A percentile compares a stretch with the other conserved stretches of the same genome.
Evolutionary conservation across 1,140 invertebrate species (phyloP).

Genomic region (Drosophila saltans): DNA sequence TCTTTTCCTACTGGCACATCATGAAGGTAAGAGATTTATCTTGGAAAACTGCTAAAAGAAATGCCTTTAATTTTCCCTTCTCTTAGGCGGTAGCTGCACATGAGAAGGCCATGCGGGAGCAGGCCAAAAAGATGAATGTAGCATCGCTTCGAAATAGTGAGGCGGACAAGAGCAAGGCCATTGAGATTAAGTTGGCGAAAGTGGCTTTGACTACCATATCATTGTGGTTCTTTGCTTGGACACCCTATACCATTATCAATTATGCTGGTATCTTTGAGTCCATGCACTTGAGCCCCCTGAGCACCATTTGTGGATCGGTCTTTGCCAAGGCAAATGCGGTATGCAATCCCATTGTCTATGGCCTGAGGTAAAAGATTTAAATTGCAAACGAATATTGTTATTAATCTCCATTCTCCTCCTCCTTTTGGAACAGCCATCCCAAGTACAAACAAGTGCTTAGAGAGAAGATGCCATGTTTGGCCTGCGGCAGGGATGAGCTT

Average conservation of each 20-base stretch:
- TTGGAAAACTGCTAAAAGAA: neutral
- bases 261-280: constrained; percentile 88
- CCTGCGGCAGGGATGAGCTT: constrained; percentile 85
- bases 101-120: constrained; percentile 88
- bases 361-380: constrained; percentile 69
- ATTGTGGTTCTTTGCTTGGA: constrained; percentile 91
- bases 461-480: constrained; percentile 84
- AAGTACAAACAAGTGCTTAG: constrained; percentile 87
- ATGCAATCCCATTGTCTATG: constrained; percentile 89
- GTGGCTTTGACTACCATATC: constrained; percentile 90
- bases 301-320: constrained; percentile 88
- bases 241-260: constrained; percentile 89
- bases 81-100: constrained; percentile 87
- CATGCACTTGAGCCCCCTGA: constrained; percentile 86
- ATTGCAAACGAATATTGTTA: neutral
- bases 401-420: neutral
- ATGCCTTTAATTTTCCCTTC: neutral
- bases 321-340: constrained; percentile 88
- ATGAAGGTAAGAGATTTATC: constrained; percentile 84
- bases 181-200: constrained; percentile 86
- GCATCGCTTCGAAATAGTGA: constrained; percentile 87
- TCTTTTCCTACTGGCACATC: constrained; percentile 90
- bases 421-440: constrained; percentile 85
- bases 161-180: constrained; percentile 86
- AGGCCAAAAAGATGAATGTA: constrained; percentile 90